These are phyloP conservation scores for Chromobotia macracanthus DNA, from an alignment of 2,797 vertebrate species.

Conservation along the genomic window DNA sequence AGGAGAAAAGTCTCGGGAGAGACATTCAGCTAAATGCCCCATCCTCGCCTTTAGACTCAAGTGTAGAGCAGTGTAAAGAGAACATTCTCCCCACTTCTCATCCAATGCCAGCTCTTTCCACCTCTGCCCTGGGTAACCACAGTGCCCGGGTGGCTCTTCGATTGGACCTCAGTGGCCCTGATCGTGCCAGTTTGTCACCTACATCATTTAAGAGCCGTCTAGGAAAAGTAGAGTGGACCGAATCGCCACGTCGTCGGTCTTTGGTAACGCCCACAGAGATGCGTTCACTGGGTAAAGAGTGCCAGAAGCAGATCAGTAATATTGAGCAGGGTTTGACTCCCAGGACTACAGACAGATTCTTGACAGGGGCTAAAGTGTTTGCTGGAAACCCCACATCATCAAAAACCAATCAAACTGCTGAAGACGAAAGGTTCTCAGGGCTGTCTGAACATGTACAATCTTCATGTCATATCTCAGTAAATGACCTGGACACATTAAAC, in stretches of 20 bases:
- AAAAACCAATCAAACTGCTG: not conserved
- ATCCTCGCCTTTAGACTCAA: slow-evolving; percentile 50
- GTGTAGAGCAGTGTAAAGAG: slow-evolving; percentile 41
- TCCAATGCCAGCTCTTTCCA: not conserved
- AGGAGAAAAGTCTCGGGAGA: slow-evolving; percentile 33
- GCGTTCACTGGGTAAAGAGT: slow-evolving; percentile 49
- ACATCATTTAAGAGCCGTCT: slow-evolving; percentile 35
- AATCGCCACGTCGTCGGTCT: slow-evolving; percentile 33
- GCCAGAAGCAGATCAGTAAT: slow-evolving; percentile 55
- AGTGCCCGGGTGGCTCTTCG: slow-evolving; percentile 60
- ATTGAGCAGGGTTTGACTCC: slow-evolving; percentile 45
- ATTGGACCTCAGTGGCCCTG: slow-evolving; percentile 58
- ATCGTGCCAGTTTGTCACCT: slow-evolving; percentile 35
- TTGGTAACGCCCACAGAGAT: slow-evolving; percentile 59
- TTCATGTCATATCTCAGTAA: not conserved
- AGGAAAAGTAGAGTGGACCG: not conserved
- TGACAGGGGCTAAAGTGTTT: no score
- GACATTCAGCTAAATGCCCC: slow-evolving; percentile 1
- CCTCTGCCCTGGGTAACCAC: slow-evolving; percentile 60
- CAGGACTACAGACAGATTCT: slow-evolving; percentile 9
- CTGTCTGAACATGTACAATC: not conserved
- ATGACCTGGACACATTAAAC: not conserved
- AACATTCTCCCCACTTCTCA: slow-evolving; percentile 22
- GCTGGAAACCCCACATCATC: not conserved
- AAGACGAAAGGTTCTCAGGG: not conserved